Percentiles rank a stretch among this genome's conserved stretches.
Conservation (phyloP, 2,113 vertebrate genomes). For the Saccopteryx bilineata region DNA sequence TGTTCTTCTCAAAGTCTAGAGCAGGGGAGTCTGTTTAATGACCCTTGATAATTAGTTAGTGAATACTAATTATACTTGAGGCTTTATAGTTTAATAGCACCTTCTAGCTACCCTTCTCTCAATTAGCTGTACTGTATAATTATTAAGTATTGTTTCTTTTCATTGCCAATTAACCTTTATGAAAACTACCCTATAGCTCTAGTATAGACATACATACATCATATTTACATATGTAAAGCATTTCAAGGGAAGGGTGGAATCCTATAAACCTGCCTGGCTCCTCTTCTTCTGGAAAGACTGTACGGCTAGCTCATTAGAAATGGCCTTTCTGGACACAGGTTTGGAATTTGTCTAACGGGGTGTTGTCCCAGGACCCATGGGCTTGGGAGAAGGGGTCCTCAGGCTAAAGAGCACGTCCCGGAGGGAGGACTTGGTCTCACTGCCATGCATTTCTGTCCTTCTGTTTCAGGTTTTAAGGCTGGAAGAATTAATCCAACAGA, state of each 20-base stretch:
- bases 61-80: background rate
- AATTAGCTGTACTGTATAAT: background rate
- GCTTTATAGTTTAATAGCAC: background rate
- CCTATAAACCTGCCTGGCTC: background rate
- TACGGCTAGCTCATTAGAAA: background rate
- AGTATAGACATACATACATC: too few relatives aligned
- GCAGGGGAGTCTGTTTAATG: background rate
- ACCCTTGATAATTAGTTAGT: background rate
- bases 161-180: slow-evolving; percentile 21
- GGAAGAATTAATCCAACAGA: slow-evolving; percentile 79
- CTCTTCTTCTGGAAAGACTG: background rate
- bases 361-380: background rate
- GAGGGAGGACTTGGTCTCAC: background rate
- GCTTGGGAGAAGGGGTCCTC: background rate
- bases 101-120: background rate
- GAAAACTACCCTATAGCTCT: background rate
- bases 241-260: background rate
- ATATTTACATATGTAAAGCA: background rate
- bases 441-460: background rate
- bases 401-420: background rate
- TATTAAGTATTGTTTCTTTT: slow-evolving; percentile 48
- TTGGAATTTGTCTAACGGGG: background rate
- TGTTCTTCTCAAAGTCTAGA: background rate
- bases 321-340: background rate
- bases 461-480: slow-evolving; percentile 75